Conservation (phyloP, 2,888 invertebrate genomes). For the Drosophila trichaetosa region DNA sequence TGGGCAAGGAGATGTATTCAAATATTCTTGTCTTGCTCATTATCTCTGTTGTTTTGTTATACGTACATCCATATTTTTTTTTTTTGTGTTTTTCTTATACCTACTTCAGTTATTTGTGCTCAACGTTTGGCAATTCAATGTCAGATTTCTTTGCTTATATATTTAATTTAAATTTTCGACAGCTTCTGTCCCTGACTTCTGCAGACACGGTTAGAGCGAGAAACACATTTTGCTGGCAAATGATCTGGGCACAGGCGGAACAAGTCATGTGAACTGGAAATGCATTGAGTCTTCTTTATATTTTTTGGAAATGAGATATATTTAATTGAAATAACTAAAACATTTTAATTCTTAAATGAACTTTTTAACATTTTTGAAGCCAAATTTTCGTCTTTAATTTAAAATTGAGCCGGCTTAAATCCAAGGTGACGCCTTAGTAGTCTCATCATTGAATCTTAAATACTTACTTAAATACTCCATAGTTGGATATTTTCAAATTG, state of each 20-base stretch:
- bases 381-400: not conserved
- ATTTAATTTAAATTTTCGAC: constrained; percentile 23
- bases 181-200: constrained; percentile 52
- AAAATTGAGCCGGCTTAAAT: not conserved
- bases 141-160: constrained; percentile 26
- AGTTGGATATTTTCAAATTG: not conserved
- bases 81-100: constrained; percentile 8
- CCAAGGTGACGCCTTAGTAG: not conserved
- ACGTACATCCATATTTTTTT: not conserved
- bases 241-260: constrained; percentile 15
- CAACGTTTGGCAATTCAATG: constrained; percentile 28
- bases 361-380: not conserved
- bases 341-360: not conserved
- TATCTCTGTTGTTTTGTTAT: constrained; percentile 5
- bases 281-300: constrained; percentile 1
- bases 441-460: not conserved
- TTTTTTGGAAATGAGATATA: not conserved
- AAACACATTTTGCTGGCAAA: constrained; percentile 33
- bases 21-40: constrained; percentile 36
- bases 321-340: constrained; percentile 6
- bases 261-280: constrained; percentile 9
- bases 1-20: constrained; percentile 51
- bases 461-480: not conserved
- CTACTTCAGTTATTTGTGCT: constrained; percentile 13
- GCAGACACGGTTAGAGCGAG: constrained; percentile 41